Base-by-base conservation (phyloP, 2,888 invertebrate genomes). In the Chelonus formosanus region DNA sequence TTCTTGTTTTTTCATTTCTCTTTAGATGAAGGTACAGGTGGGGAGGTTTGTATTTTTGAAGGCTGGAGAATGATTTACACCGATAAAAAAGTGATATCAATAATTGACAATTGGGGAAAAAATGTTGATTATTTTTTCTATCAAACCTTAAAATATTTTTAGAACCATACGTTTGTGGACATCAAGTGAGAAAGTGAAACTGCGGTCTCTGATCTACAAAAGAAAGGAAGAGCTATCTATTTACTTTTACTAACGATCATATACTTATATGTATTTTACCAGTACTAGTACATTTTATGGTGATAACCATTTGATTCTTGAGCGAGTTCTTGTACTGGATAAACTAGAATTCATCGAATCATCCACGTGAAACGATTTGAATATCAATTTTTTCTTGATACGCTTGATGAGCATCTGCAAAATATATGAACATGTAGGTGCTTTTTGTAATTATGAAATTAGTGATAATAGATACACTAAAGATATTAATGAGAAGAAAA, bases 131-230 rank as follows among this genome's bases (percentile, higher is more conserved):
- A 2, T 6, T 5, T 32, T 52, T 52, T 50, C 20, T 10, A 31
- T 52, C 3, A 52, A 52, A 52, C 34, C 1, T 48, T 48, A 31
- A 48, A 48, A 48, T 57, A 57, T 20, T 58, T 5, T 47, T 35
- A 32, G 10, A 58, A 40, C 43, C 32, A 56, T 10, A n/a, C 6
- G 7, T 32, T n/a, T 10, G 10, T 5, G 10, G 34, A 45, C 20
- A 47, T 32, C 48, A 50, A 53, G 43, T 45, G 67, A 67, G 67
- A 67, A 67, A 67, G 67, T 67, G 62, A 67, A 67, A 67, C 54
- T 55, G 55, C 62, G 43, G 55, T 36, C 56, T 45, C 20, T 63
- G 67, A 67, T 67, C 47, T 52, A 31, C 56, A 45, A 45, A 63
- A 52, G 62, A 67, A 63, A 67, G 62, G 58, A 58, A 63, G 58